A percentile compares a stretch with the other conserved stretches of the same genome.
phyloP scores from a whole-genome alignment of 2,797 vertebrate species.

The Scyliorhinus canicula region DNA sequence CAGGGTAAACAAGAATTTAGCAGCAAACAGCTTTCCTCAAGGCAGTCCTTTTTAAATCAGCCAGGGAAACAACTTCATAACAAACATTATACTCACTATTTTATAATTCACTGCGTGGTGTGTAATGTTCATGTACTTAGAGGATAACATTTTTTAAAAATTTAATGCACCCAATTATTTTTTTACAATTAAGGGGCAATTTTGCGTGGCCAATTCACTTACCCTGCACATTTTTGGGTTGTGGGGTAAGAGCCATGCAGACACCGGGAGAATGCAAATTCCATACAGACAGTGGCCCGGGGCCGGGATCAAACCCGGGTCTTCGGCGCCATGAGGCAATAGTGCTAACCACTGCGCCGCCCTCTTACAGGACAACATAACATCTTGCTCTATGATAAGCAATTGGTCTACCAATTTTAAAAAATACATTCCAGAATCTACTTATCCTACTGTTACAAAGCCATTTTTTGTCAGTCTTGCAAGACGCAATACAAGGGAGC shows the following conservation, averaged over 20 bases:
- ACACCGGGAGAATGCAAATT: too few relatives aligned
- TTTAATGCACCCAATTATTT: too few relatives aligned
- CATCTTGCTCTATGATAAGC: neutral
- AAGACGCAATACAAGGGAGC: neutral
- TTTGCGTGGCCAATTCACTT: too few relatives aligned
- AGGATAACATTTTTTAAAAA: too few relatives aligned
- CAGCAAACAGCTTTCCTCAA: neutral
- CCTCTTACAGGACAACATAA: neutral
- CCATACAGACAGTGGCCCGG: too few relatives aligned
- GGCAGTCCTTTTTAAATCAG: neutral
- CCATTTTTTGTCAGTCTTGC: neutral
- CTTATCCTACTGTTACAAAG: neutral
- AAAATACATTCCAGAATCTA: neutral
- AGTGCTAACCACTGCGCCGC: too few relatives aligned
- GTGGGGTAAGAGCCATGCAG: too few relatives aligned
- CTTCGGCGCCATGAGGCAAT: too few relatives aligned
- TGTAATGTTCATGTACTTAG: too few relatives aligned
- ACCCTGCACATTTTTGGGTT: too few relatives aligned
- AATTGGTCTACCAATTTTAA: neutral
- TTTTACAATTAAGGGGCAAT: too few relatives aligned
- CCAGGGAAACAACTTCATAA: neutral
- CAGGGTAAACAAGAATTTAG: neutral
- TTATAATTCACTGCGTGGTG: neutral
- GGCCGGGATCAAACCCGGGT: too few relatives aligned
- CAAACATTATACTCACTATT: neutral